Base-by-base conservation (phyloP, 2,888 invertebrate genomes). In the Liopterus haemorrhoidalis region DNA sequence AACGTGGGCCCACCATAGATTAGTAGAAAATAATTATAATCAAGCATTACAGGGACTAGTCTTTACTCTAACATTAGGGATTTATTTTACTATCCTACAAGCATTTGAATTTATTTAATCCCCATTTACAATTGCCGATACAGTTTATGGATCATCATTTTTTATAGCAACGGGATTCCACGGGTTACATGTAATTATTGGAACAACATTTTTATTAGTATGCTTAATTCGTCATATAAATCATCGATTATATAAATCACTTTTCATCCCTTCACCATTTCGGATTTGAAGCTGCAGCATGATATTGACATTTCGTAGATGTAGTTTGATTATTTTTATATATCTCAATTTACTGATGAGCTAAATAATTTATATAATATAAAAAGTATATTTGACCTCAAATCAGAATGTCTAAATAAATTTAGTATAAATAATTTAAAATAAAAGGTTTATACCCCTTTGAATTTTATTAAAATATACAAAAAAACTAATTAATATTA, bases 131-230 rank as follows among this genome's bases (percentile, higher is more conserved):
- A 72, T 78, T 56, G 60, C 69, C 5, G 74, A 75, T 61, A 73
- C 77, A 53, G 66, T 75, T 57, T 82, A 76, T 67, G 80, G 81
- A 0, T 73, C 77, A 37, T 73, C 73, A 25, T 82, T 82, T 68
- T 82, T 75, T 72, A 69, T 82, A 59, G 73, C 78, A 42, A 83
- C 82, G 49, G 82, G 81, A 64, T 83, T 84, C 24, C 82, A 83
- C 60, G 82, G 81, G 2, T 11, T 81, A 46, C 81, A 82, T 70
- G 81, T 82, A 20, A 66, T 81, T 54, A 72, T 76, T 59, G 76
- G 75, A 51, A 70, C 71, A 18, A 60, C 66, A 14, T 76, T 77
- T 57, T 55, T 78, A 57, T 38, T 63, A 50, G 57, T 72, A 40
- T 72, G 71, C 58, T 60, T 72, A 54, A 40, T 70, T 12, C 75